A percentile compares a stretch with the other conserved stretches of the same genome.
phyloP scores from a whole-genome alignment of 2,113 vertebrate species.

The Paracanthobrama guichenoti region DNA sequence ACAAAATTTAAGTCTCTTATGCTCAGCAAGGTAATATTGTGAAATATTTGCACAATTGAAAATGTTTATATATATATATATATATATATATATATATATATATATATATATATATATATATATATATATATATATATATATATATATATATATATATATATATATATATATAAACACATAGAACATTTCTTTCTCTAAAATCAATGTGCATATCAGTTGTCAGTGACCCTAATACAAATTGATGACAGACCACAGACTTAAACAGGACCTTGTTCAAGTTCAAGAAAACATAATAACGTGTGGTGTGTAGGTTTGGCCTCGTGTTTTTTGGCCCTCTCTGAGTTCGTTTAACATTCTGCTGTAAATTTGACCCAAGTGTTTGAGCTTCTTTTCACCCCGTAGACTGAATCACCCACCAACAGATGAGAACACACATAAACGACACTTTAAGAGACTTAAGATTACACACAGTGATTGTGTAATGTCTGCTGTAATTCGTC shows the following conservation, averaged over 20 bases:
- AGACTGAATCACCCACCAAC: neutral
- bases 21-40: too few species aligned
- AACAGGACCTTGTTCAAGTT: neutral
- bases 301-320: neutral
- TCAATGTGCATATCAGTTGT: neutral
- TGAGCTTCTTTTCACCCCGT: neutral
- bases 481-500: conserved; percentile 45
- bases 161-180: too few species aligned
- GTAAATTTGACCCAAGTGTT: neutral
- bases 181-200: too few species aligned
- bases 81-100: too few species aligned
- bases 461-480: conserved; percentile 34
- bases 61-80: too few species aligned
- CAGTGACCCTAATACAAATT: neutral
- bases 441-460: neutral
- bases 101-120: too few species aligned
- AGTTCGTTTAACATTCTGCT: neutral
- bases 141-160: too few species aligned
- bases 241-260: neutral
- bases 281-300: conserved; percentile 16
- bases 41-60: too few species aligned
- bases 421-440: neutral
- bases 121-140: too few species aligned
- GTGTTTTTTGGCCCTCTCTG: neutral
- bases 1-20: too few species aligned